Evolutionary conservation across 2,113 vertebrate species (phyloP), one percentile per base, ranked within the genome.

Genomic region (Menidia beryllina): DNA sequence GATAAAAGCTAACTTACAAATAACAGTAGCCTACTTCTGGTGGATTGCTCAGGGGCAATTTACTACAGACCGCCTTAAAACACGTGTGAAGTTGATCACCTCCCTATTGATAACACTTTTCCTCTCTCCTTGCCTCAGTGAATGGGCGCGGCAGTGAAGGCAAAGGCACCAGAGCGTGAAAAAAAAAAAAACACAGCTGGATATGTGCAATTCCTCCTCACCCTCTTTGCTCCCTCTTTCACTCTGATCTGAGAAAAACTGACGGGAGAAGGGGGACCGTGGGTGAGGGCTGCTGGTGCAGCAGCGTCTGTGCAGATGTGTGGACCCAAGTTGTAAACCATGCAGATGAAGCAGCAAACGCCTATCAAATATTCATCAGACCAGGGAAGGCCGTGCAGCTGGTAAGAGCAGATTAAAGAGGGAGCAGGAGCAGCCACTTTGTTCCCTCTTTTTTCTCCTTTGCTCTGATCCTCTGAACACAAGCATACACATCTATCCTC

Each of bases 351-450:
- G 88, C 87, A 85, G 86, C 69, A 83, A 89, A 86, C 65, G 75
- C 52, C 72, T 48, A 84, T 91, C 78, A 92, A 92, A 89, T 91
- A 92, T 93, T 92, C 59, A 93, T 87, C 67, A 84, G 66, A 34
- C 58, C 77, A 74, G 53, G 73, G 70, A 69, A 87, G 81, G 75
- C 77, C 76, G 71, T 72, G 80, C 70, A 72, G 78, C 79, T 82
- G 70, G 78, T 77, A 85, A 77, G 68, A 79, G 62, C 78, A 63
- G 79, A 82, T 56, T 47, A 79, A 89, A 81, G 57, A 75, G 24
- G 64, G 77, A 41, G 72, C 58, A 75, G 73, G 41, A 79, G 59
- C 66, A 68, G 41, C 79, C 67, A 72, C 63, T 86, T 69, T n/a
- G 21, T 26, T 34, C 52, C 19, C 41, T 54, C 47, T 68, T 48